Evolutionary conservation across 1,140 invertebrate genomes (phyloP).

Genomic region (Cotesia chilonis): DNA sequence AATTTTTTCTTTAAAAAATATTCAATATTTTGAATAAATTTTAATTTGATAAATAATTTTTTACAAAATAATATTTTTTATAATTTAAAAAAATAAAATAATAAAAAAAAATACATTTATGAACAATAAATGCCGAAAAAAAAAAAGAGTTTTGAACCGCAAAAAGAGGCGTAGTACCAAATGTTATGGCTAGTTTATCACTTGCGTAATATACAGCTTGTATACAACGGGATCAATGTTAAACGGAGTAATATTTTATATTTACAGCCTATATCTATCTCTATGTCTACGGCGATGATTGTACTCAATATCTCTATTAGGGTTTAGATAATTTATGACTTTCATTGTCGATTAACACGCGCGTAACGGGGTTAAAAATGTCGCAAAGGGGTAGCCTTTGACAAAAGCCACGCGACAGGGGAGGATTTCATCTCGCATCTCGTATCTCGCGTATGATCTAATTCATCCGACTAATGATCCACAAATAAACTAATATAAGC

Average conservation of each 20-base stretch:
- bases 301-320: conserved; percentile 60
- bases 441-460: conserved; percentile 34
- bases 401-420: conserved; percentile 64
- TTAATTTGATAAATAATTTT: too few species aligned
- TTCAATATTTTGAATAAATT: too few species aligned
- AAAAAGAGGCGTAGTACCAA: conserved; percentile 32
- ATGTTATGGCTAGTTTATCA: too few species aligned
- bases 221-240: too few species aligned
- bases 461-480: conserved; percentile 1
- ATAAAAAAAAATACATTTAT: too few species aligned
- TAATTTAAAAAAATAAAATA: too few species aligned
- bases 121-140: conserved; percentile 36
- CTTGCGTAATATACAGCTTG: too few species aligned
- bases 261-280: too few species aligned
- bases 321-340: conserved; percentile 65
- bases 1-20: too few species aligned
- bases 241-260: too few species aligned
- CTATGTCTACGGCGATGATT: background rate
- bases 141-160: conserved; percentile 11
- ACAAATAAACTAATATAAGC: too few species aligned
- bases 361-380: conserved; percentile 50
- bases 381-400: conserved; percentile 48
- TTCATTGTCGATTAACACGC: conserved; percentile 64
- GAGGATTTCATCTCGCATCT: conserved; percentile 32
- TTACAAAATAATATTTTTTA: too few species aligned